phyloP scores from a whole-genome alignment of 2,797 vertebrate genomes.

The Mormyrops attenuatus region DNA sequence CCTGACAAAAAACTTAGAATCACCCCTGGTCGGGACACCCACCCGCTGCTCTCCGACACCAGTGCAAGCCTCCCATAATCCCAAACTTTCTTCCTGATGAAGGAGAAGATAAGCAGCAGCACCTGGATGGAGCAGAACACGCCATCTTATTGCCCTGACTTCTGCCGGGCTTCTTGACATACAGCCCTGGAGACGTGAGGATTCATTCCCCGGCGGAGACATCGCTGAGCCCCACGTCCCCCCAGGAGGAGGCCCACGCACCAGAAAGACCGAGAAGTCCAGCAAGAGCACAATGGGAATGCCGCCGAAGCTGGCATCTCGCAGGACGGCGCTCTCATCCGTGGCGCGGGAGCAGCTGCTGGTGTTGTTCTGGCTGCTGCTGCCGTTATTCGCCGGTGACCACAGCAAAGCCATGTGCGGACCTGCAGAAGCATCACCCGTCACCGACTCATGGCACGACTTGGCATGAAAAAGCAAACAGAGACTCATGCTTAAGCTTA shows the following conservation, averaged over 20 bases:
- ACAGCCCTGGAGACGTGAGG: neutral
- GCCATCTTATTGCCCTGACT: neutral
- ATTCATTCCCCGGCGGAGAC: neutral
- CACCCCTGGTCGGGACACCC: slow-evolving; percentile 22
- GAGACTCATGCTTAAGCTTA: neutral
- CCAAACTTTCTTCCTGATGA: slow-evolving; percentile 86
- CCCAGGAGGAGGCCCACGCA: slow-evolving; percentile 45
- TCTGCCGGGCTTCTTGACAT: neutral
- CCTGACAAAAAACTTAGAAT: neutral
- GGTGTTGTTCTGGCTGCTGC: slow-evolving; percentile 35
- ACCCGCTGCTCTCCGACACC: slow-evolving; percentile 74
- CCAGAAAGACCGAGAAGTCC: slow-evolving; percentile 78
- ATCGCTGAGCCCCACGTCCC: neutral
- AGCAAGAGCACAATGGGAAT: slow-evolving; percentile 81
- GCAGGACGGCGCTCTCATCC: slow-evolving; percentile 71
- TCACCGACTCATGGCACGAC: neutral
- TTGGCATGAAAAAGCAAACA: neutral
- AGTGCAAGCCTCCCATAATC: slow-evolving; percentile 88
- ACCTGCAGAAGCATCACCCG: slow-evolving; percentile 13
- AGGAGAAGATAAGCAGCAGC: slow-evolving; percentile 72
- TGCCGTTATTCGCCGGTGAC: slow-evolving; percentile 33
- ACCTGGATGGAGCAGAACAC: slow-evolving; percentile 49
- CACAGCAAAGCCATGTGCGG: slow-evolving; percentile 50
- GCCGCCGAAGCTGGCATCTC: slow-evolving; percentile 79
- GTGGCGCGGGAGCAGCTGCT: slow-evolving; percentile 69